Percentiles rank a stretch among this genome's conserved stretches.
phyloP scores from a whole-genome alignment of 1,140 invertebrate genomes.

The Triops longicaudatus region DNA sequence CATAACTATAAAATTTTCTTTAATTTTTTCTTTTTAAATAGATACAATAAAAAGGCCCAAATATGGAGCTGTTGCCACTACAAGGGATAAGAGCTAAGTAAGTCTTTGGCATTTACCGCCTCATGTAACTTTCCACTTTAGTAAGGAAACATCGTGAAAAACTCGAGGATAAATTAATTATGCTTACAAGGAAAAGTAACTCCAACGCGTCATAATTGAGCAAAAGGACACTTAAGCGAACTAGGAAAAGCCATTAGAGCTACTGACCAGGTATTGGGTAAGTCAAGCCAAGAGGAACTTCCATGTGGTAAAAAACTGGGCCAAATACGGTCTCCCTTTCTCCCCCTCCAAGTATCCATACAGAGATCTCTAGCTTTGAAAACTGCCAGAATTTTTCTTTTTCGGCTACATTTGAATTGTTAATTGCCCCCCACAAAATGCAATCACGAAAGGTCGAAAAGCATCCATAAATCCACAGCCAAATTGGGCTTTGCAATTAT shows the following conservation, averaged over 20 bases:
- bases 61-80: not conserved
- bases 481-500: not conserved
- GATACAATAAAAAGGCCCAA: not conserved
- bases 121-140: not conserved
- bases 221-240: not conserved
- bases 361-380: not conserved
- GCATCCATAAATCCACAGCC: not conserved
- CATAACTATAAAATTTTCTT: not conserved
- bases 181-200: not conserved
- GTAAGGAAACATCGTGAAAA: not conserved
- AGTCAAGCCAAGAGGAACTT: not conserved
- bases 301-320: not conserved
- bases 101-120: not conserved
- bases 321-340: not conserved
- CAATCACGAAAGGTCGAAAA: slow-evolving; percentile 9
- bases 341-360: not conserved
- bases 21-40: too few relatives aligned
- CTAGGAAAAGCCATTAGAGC: slow-evolving; percentile 6
- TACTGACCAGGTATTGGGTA: not conserved
- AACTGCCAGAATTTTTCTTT: not conserved
- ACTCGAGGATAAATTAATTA: not conserved
- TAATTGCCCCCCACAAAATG: not conserved
- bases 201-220: not conserved
- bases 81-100: not conserved
- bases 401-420: not conserved